Evolutionary conservation across 2,113 vertebrate genomes (phyloP).

Genomic region (Butorides virescens): DNA sequence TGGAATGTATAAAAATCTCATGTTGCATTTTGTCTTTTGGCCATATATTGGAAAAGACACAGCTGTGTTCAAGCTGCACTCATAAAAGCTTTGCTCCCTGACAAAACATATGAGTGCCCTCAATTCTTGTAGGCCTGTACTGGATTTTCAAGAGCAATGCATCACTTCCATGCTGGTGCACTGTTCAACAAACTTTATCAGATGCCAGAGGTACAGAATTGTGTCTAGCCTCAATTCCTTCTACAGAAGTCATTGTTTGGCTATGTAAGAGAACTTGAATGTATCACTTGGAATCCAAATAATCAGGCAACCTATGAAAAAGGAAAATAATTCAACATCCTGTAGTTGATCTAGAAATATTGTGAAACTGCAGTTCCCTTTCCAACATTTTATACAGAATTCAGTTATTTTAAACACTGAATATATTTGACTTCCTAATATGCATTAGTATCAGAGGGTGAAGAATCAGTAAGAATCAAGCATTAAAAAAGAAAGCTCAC

Average conservation of each 20-base stretch:
- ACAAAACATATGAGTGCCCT: conserved; percentile 36
- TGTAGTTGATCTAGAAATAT: conserved; percentile 5
- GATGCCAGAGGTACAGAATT: neutral
- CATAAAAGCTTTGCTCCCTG: conserved; percentile 67
- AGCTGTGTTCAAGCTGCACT: conserved; percentile 83
- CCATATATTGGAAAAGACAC: conserved; percentile 73
- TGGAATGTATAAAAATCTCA: conserved; percentile 76
- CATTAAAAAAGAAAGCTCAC: neutral
- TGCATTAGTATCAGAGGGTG: neutral
- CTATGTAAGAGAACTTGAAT: neutral
- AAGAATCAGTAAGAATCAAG: neutral
- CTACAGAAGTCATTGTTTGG: neutral
- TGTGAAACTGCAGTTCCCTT: conserved; percentile 26
- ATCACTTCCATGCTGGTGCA: neutral
- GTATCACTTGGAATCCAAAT: neutral
- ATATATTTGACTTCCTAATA: neutral
- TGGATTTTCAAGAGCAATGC: conserved; percentile 51
- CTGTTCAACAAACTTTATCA: conserved; percentile 21
- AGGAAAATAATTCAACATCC: conserved; percentile 11
- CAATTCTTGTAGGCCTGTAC: neutral
- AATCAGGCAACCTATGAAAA: conserved; percentile 17
- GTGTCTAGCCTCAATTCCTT: neutral
- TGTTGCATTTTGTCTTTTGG: conserved; percentile 77
- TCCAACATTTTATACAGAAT: neutral
- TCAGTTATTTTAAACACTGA: neutral